Base-by-base conservation (phyloP, 2,797 vertebrate species). In the Sebastes trivittatus region DNA sequence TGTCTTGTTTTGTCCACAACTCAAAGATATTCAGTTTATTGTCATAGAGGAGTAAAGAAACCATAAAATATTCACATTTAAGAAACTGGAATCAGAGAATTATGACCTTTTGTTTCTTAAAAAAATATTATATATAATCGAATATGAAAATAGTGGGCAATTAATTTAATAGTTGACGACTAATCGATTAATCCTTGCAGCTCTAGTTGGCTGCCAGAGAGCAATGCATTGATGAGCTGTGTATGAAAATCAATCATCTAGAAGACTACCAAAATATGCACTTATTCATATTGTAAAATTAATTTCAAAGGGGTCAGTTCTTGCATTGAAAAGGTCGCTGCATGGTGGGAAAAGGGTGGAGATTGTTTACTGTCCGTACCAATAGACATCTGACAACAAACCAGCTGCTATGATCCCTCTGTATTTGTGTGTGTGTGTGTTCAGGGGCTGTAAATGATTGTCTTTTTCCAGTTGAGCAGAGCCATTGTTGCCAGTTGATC, bases 381-480 rank as follows among this genome's bases (percentile, higher is more conserved):
- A 52, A 82, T 72, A 76, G 16, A 80, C 60, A 22, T 87, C 75
- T 77, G 60, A 84, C 55, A 75, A 36, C 61, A 58, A 77, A 81
- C 38, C 83, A 80, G 23, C 34, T 23, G 42, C 60, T 72, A 25
- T 42, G 10, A 69, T 74, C 49, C 34, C 11, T 29, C 0, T 54
- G 42, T 62, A 11, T 75, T 42, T 32, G 46, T 55, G 7, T 83
- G 16, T 77, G 42, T 68, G 42, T 68, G 75, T 75, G 64, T 72
- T 77, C 54, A 83, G 46, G n/a, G 32, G 52, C 38, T 86, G 68
- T 73, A 72, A 86, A 82, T 58, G 20, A 81, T 83, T 62, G 72
- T 74, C 61, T 73, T 88, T 87, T 86, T 87, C 79, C 80, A 64
- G 61, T 77, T 74, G 80, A 81, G 32, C 67, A 62, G 80, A 80